Evolutionary conservation across 30 jellyfish, hydroid and myxozoan genomes (phyloP), one percentile per base, ranked within the genome.

Genomic region (Cassiopea andromeda): DNA sequence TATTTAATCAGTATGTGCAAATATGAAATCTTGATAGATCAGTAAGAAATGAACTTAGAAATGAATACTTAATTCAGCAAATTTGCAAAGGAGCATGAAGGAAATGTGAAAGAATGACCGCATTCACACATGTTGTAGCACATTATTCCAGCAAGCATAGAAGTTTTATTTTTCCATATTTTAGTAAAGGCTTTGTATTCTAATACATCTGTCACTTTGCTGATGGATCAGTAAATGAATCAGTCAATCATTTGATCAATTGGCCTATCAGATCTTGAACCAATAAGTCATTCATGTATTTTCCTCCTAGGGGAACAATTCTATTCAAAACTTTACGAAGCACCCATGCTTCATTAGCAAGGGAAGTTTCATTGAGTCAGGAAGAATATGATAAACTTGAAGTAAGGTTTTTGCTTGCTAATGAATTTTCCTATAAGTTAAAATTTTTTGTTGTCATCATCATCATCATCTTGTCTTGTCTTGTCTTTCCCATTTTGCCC

Each of bases 271-370:
- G 14, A 2, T 73, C 10, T 2, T 73, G 4, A 19, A 16, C 46
- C 75, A 66, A 66, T 66, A 7, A 73, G 27, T 73, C 60, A 73
- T 18, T 73, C 82, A 73, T 10, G 10, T 18, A 43, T 73, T 8
- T 44, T 43, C 59, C 6, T 70, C 76, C 66, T 76, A 87, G 94
- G 83, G 98, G 99, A 1, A 78, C 91, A 15, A 82, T 91, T 18
- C 77, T 94, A 1, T 90, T 94, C 91, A 94, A 90, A 60, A 77
- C 98, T 1, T 59, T 84, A 12, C 72, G 92, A 4, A 86, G 90
- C 69, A 44, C 91, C 7, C 60, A 48, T 57, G 97, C 97, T 1
- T 85, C 93, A 8, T 44, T 84, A 43, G 84, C 97, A 13, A 76
- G 89, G 18, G 98, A 78, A 47, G 95, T 92, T 0, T 47, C 97